Evolutionary conservation across 2,797 vertebrate genomes (phyloP), one percentile per base, ranked within the genome.

Genomic region (Pseudocheirus occidentalis): DNA sequence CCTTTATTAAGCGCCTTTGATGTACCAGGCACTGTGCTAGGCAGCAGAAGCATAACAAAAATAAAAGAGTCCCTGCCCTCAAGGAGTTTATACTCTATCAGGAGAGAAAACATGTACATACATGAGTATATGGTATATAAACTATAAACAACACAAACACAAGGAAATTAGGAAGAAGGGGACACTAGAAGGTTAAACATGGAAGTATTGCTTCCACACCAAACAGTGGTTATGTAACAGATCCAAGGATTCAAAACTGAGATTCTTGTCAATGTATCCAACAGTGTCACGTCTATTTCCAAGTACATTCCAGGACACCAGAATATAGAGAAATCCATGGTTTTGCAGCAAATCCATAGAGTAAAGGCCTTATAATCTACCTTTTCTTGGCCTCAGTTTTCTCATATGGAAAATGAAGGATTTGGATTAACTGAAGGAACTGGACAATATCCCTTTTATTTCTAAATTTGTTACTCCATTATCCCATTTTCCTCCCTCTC

Each of bases 211-310:
- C 11, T 50, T 92, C 90, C 94, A 31, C n/a, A 95, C 10, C 59
- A 90, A 94, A 95, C 3, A 90, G 28, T 95, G 34, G 34, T 89
- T 89, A 91, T 52, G 54, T 58, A 27, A 73, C 0, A 0, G 90
- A 96, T n/a, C n/a, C 91, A 91, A 93, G 31, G 90, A 96, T 53
- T 10, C 93, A 90, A 27, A 90, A n/a, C 13, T 56, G n/a, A 9
- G 50, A 6, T 57, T 21, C n/a, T 95, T 53, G 87, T 95, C 96
- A 91, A 18, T 58, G 94, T 95, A 92, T 93, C 50, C 10, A 93
- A 55, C 50, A 81, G 24, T 16, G 92, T 96, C 92, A 96, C 59
- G 57, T 95, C 46, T 92, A n/a, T 93, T 97, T 96, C 55, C 13
- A 59, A 18, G 55, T 93, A 52, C 81, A 11, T 94, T 97, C 95